Base-by-base conservation (phyloP, 1,140 invertebrate genomes). In the Chrysoperla carnea region DNA sequence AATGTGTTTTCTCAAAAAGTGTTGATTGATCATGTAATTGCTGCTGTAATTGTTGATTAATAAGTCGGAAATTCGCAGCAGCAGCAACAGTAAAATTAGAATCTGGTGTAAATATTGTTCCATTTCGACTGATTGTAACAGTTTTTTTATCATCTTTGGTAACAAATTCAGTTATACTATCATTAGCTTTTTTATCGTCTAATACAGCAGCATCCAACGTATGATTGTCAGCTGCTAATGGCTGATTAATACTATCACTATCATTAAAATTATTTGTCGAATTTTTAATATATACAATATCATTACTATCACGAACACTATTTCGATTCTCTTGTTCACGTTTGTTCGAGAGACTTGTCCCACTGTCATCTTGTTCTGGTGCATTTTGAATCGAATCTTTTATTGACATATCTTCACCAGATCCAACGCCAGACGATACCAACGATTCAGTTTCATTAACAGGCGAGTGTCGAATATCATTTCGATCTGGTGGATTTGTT, bases 131-230 rank as follows among this genome's bases (percentile, higher is more conserved):
- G n/a, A 12, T 11, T 9, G 31, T 11, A 33, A 33, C 48, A 36
- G 41, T 45, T 11, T 41, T 23, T 47, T 37, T 43, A 44, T 41
- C 41, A 47, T 59, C 55, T 59, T 59, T 59, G 57, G 57, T 59
- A 57, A 54, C 53, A 56, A 48, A 41, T 50, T 47, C 29, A 5
- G 13, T 40, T 23, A 23, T 23, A 23, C 5, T 23, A 23, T 23
- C 17, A 23, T 23, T 23, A 23, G 17, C 5, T 23, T 23, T 23
- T 23, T 23, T 23, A 23, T 23, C 17, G 5, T 31, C 36, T 46
- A 11, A 23, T 36, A 42, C 39, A 46, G 49, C 42, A 48, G 49
- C 45, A 33, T 52, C 50, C 37, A 48, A 44, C 42, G 39, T 37
- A 13, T 29, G 23, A 42, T 42, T 36, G 48, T 45, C 52, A 49